Evolutionary conservation across 2,797 vertebrate genomes (phyloP).

Genomic region (Apogon hyalosoma): DNA sequence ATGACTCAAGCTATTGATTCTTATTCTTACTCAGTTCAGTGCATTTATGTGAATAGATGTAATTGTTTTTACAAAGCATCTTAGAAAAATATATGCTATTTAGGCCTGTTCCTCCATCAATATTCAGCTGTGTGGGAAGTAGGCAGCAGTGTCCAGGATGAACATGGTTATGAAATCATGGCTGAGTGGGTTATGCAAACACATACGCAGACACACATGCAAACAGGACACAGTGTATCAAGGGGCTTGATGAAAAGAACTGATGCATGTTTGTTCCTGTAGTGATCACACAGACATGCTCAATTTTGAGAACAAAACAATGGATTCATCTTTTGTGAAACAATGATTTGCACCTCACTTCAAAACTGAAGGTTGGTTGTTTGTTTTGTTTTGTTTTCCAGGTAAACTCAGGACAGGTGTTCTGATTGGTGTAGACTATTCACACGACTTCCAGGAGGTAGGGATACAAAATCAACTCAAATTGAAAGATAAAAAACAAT

Average conservation of each 20-base stretch:
- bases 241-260: slow-evolving; percentile 24
- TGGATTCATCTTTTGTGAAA: neutral
- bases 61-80: slow-evolving; percentile 34
- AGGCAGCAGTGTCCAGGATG: slow-evolving; percentile 53
- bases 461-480: neutral
- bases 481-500: no score
- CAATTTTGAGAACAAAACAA: slow-evolving; percentile 41
- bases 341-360: neutral
- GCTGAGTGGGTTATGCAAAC: slow-evolving; percentile 73
- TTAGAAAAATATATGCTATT: slow-evolving; percentile 30
- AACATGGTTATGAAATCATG: slow-evolving; percentile 65
- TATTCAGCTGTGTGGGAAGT: slow-evolving; percentile 70
- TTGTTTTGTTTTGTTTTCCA: neutral
- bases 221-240: slow-evolving; percentile 19
- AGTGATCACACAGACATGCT: slow-evolving; percentile 16
- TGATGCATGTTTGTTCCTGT: slow-evolving; percentile 49
- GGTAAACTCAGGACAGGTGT: neutral
- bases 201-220: slow-evolving; percentile 19
- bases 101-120: slow-evolving; percentile 50
- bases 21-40: neutral
- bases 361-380: neutral
- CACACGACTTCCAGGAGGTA: neutral
- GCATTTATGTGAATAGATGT: slow-evolving; percentile 9
- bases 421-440: neutral
- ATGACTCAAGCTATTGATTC: slow-evolving; percentile 1